Evolutionary conservation across 2,113 vertebrate genomes (phyloP), one percentile per base, ranked within the genome.

Genomic region (Echinops telfairi): DNA sequence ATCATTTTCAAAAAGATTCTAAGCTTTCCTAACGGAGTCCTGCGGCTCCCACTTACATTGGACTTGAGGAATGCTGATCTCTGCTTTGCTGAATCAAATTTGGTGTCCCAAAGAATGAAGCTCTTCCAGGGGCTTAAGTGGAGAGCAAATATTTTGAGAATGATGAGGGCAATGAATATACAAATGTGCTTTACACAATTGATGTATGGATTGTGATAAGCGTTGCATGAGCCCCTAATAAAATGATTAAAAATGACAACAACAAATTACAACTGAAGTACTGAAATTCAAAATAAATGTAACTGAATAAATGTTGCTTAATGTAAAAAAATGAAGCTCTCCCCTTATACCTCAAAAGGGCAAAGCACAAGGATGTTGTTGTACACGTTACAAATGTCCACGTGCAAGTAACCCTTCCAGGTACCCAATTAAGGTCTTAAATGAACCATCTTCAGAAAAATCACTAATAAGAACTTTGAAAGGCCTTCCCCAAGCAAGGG

Each of bases 351-450:
- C 64, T 95, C 88, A 81, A 68, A 86, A 86, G 8, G 29, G 1
- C 86, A 83, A 77, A 83, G 85, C 79, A 86, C 92, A 96, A 73
- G 86, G 25, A 83, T 95, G 57, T 40, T 96, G 94, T 89, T 82
- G 85, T 92, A 81, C 75, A 73, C 68, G 83, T 43, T 76, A 94
- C 83, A 92, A 93, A 92, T 73, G 83, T 43, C 36, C 83, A 91
- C 75, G 27, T 89, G 86, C 31, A 57, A 77, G 53, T 92, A 96
- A 96, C 92, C 91, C 78, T 92, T 97, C 96, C 94, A 96, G 77
- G 97, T 91, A 96, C 89, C 92, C 97, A 97, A 97, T 97, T 97
- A 97, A 90, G 96, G 43, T 94, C 84, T 97, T 96, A 96, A 98
- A 97, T 94, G 92, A 97, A 95, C 89, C 96, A 92, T 73, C 94